These are phyloP conservation scores for Lochmaea crataegi DNA, from an alignment of 2,888 invertebrate genomes.

Conservation along the genomic window DNA sequence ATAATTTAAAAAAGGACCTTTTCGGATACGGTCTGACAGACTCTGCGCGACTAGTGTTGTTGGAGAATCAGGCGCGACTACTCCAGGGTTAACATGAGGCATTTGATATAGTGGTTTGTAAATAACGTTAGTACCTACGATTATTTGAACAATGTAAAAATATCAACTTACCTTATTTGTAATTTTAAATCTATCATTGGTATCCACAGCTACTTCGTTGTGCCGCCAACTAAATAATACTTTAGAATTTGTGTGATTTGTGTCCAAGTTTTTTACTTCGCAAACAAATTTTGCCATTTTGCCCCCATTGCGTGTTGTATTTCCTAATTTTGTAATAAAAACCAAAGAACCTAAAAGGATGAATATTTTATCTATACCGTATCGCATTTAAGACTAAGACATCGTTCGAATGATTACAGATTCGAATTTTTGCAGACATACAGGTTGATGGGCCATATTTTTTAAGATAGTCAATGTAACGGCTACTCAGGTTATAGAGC, in stretches of 20 bases:
- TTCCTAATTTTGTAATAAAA: conserved; percentile 68
- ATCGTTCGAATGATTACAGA: too few relatives aligned
- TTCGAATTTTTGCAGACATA: too few relatives aligned
- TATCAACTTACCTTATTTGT: conserved; percentile 43
- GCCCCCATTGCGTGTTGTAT: conserved; percentile 71
- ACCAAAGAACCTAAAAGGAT: conserved; percentile 66
- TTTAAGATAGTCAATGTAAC: too few relatives aligned
- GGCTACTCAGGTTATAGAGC: too few relatives aligned
- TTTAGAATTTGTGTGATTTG: conserved; percentile 67
- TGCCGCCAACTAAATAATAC: conserved; percentile 73
- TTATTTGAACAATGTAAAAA: background rate
- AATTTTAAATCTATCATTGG: conserved; percentile 46
- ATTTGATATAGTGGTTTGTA: too few relatives aligned
- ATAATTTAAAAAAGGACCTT: too few relatives aligned
- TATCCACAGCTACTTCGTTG: conserved; percentile 68
- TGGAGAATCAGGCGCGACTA: too few relatives aligned
- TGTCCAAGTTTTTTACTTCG: conserved; percentile 68
- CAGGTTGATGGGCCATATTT: too few relatives aligned
- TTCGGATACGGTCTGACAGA: too few relatives aligned
- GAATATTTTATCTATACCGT: background rate
- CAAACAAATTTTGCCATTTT: conserved; percentile 73
- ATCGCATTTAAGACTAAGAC: background rate
- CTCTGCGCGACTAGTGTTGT: too few relatives aligned
- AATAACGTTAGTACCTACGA: too few relatives aligned
- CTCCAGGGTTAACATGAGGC: too few relatives aligned